Base-by-base conservation (phyloP, 2,888 invertebrate genomes). In the Melanchra persicariae region DNA sequence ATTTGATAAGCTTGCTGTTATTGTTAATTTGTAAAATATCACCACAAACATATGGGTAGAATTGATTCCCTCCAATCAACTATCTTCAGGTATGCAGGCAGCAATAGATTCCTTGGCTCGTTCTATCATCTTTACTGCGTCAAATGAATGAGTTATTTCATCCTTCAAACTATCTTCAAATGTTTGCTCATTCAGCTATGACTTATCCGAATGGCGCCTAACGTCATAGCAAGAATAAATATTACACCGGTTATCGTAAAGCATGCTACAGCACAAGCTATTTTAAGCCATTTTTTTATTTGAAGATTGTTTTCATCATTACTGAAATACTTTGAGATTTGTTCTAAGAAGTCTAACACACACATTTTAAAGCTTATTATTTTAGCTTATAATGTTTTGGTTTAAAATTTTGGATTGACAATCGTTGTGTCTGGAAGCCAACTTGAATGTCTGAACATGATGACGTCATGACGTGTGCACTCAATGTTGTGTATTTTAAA, bases 221-320 rank as follows among this genome's bases (percentile, higher is more conserved):
- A 45, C 9, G 74, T 45, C 45, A 74, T 57, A 4, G n/a, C 60
- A 6, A 61, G 15, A n/a, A 9, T 10, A 40, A 76, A 74, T 10
- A 57, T 17, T 5, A 40, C 15, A 6, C 9, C 10, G 6, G 51
- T 59, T 40, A 74, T 8, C 6, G 17, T 8, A 40, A 75, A 2
- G 7, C 59, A 79, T 4, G n/a, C 10, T 12, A 57, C 15, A 22
- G 19, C 24, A 40, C 74, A 60, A 10, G 26, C 49, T 19, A 60
- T 43, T 61, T 79, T 79, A n/a, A 60, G 76, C 66, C 76, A 74
- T 17, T 57, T 74, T 40, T 60, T 6, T 49, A 79, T 40, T 45
- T 45, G 51, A 9, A 55, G 8, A 34, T 51, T 51, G 37, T 74
- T 77, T 1, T 55, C 49, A 2, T 67, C 76, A 2, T n/a, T 45